Conservation (phyloP, 2,888 invertebrate species). For the Prostheceraeus crozeri region DNA sequence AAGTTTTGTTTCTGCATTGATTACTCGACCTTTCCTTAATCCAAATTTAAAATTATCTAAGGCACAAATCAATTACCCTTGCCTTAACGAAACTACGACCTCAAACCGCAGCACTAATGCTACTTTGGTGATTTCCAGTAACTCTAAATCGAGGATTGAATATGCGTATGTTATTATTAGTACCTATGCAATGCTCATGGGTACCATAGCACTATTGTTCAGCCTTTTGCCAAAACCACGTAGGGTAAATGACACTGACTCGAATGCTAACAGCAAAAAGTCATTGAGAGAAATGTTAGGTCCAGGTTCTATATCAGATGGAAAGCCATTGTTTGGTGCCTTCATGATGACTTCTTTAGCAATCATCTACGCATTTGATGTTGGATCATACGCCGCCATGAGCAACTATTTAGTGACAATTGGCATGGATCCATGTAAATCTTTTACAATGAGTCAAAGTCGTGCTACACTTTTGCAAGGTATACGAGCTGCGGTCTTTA, state of each 20-base stretch:
- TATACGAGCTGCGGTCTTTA: conserved; percentile 1
- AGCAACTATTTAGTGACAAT: neutral
- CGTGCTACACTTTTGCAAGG: conserved; percentile 2
- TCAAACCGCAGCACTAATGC: too few species aligned
- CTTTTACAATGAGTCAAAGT: neutral
- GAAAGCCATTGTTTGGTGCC: conserved; percentile 12
- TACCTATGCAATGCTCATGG: neutral
- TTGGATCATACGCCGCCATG: neutral
- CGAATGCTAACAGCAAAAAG: neutral
- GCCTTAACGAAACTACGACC: too few species aligned
- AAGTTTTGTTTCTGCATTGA: neutral
- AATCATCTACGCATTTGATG: conserved; percentile 5
- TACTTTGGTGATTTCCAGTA: too few species aligned
- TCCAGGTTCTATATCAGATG: neutral
- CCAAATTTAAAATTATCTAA: neutral
- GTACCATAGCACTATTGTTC: neutral
- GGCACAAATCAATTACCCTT: too few species aligned
- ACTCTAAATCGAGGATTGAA: conserved; percentile 3
- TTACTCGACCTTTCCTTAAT: conserved; percentile 10
- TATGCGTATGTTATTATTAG: neutral
- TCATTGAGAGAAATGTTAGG: neutral
- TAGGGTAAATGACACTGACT: neutral
- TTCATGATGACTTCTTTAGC: neutral
- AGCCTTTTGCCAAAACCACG: neutral
- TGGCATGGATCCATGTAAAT: conserved; percentile 15